Conservation (phyloP, 2,113 vertebrate genomes). For the Shinisaurus crocodilurus region DNA sequence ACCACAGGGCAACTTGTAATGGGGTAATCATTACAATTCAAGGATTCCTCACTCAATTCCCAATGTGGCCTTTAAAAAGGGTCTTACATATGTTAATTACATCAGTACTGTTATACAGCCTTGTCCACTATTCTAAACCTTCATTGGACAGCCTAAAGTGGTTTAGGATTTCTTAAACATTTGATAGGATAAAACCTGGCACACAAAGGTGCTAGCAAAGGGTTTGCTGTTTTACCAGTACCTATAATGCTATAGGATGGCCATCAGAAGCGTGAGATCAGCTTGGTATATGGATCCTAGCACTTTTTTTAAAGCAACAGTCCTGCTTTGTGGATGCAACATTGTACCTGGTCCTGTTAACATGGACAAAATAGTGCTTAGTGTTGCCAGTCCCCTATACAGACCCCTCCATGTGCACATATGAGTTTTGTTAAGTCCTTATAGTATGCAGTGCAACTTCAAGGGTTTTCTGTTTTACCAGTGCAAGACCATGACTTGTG, state of each 20-base stretch:
- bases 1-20: slow-evolving; percentile 49
- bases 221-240: background rate
- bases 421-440: background rate
- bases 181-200: slow-evolving; percentile 35
- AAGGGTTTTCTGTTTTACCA: background rate
- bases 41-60: slow-evolving; percentile 37
- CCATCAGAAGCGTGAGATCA: background rate
- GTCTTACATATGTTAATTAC: slow-evolving; percentile 60
- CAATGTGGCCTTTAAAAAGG: slow-evolving; percentile 24
- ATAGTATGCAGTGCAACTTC: background rate
- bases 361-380: background rate
- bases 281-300: background rate
- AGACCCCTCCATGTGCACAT: background rate
- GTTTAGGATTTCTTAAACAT: slow-evolving; percentile 27
- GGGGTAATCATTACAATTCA: slow-evolving; percentile 55
- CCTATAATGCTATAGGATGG: background rate
- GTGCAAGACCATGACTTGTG: background rate
- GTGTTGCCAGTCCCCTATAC: background rate
- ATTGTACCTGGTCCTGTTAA: background rate
- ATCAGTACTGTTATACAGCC: slow-evolving; percentile 46
- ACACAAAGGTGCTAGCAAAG: background rate
- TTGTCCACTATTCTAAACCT: slow-evolving; percentile 60
- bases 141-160: slow-evolving; percentile 46
- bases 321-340: background rate
- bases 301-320: background rate